Evolutionary conservation across 2,797 vertebrate genomes (phyloP), one percentile per base, ranked within the genome.

Genomic region (Pempheris klunzingeri): DNA sequence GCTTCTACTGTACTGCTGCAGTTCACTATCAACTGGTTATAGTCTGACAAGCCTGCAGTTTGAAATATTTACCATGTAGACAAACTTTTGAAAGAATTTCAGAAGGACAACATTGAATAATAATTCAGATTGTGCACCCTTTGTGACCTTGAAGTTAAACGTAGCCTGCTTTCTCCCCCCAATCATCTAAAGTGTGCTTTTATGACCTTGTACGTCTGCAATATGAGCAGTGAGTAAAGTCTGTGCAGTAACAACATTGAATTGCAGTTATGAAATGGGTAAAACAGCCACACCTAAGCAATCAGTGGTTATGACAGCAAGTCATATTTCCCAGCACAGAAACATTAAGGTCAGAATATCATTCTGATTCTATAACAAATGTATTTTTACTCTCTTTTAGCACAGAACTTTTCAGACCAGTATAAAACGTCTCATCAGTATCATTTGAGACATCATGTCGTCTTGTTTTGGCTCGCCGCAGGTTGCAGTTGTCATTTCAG

Each of bases 211-310:
- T 30, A 2, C 26, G n/a, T 53, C 20, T 14, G 8, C 5, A 32
- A 24, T 30, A 14, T 43, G 4, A 54, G 36, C 22, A 18, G 13
- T n/a, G 22, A 36, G 8, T 67, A 41, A 47, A 50, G 17, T 26
- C 14, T 13, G 3, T 60, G 75, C 11, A 57, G 24, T 5, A 26
- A 39, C 57, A 74, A 61, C 67, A 76, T 59, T 8, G 15, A 41
- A 0, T 18, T 75, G 47, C 24, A 65, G 41, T 83, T 80, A 59
- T 80, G 46, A 86, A 80, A 83, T 44, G 11, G 1, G 12, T 12
- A 13, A 18, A 13, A 26, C 50, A 81, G 73, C 64, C 84, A 74
- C 81, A 61, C 84, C 80, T 32, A 9, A 3, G 6, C 47, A 65
- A 53, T 67, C 30, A 63, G 24, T 8, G 0, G 9, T 17, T 53